These are phyloP conservation scores for Nemurella pictetii DNA, from an alignment of 2,888 invertebrate genomes.

Conservation along the genomic window DNA sequence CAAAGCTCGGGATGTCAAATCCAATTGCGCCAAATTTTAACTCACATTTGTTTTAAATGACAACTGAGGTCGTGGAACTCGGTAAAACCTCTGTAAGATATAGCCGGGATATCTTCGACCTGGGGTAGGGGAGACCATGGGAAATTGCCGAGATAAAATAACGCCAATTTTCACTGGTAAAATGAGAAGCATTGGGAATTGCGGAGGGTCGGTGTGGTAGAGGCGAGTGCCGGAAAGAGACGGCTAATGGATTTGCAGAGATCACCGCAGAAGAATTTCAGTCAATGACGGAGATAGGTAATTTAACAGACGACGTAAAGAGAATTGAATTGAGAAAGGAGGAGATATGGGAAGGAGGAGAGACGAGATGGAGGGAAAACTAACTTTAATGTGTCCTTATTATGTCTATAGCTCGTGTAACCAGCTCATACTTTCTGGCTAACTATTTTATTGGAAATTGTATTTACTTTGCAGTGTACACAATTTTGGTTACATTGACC, in stretches of 20 bases:
- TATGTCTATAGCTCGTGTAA: too few species aligned
- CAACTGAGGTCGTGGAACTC: neutral
- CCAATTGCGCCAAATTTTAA: conserved; percentile 28
- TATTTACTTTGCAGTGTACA: too few species aligned
- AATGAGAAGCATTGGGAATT: neutral
- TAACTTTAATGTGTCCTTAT: too few species aligned
- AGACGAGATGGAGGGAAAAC: neutral
- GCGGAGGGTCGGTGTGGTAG: neutral
- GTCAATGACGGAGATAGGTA: conserved; percentile 7
- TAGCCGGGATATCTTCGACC: conserved; percentile 12
- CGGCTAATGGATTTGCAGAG: conserved; percentile 23
- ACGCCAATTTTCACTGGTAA: conserved; percentile 27
- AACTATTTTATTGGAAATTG: too few species aligned
- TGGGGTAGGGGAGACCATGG: neutral
- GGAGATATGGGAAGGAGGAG: neutral
- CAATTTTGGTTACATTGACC: too few species aligned
- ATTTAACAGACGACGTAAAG: conserved; percentile 1
- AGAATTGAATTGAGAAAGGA: neutral
- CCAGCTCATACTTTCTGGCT: too few species aligned
- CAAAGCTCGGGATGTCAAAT: conserved; percentile 23
- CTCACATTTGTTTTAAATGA: conserved; percentile 29
- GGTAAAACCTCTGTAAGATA: conserved; percentile 7
- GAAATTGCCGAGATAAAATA: conserved; percentile 18
- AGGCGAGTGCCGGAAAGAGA: neutral
- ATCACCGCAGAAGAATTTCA: conserved; percentile 16